Evolutionary conservation across 2,113 vertebrate species (phyloP).

Genomic region (Phrynocephalus versicolor): DNA sequence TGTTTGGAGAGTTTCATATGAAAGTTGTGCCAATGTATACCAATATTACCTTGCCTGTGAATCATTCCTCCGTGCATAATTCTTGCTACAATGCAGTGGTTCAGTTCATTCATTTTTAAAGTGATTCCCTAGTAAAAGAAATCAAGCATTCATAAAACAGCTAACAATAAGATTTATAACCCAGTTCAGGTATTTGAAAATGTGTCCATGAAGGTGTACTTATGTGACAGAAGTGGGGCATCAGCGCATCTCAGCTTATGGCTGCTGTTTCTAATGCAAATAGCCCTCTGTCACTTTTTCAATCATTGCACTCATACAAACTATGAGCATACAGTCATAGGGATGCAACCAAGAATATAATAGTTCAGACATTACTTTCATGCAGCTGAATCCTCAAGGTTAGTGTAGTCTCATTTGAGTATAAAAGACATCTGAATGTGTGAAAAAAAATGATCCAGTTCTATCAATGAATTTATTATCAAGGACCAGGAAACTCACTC

Average conservation of each 20-base stretch:
- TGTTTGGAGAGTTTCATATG: background rate
- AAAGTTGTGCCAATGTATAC: background rate
- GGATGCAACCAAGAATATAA: background rate
- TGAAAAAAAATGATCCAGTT: background rate
- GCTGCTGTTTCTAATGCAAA: background rate
- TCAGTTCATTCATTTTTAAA: slow-evolving; percentile 97
- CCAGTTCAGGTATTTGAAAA: background rate
- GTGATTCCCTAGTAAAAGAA: slow-evolving; percentile 90
- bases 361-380: background rate
- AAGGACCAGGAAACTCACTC: background rate
- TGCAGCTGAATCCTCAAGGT: background rate
- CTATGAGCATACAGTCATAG: background rate
- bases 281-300: background rate
- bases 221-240: background rate
- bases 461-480: background rate
- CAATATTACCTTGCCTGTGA: slow-evolving; percentile 92
- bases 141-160: slow-evolving; percentile 27
- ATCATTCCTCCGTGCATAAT: slow-evolving; percentile 99
- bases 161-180: background rate
- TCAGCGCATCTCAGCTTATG: background rate
- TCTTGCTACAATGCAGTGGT: slow-evolving; percentile 97
- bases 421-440: background rate
- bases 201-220: background rate
- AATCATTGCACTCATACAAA: background rate
- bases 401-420: background rate